Percentiles rank a stretch among this genome's conserved stretches.
These are phyloP conservation scores for Stigmatopora argus DNA, from an alignment of 2,113 vertebrate genomes.

Conservation along the genomic window DNA sequence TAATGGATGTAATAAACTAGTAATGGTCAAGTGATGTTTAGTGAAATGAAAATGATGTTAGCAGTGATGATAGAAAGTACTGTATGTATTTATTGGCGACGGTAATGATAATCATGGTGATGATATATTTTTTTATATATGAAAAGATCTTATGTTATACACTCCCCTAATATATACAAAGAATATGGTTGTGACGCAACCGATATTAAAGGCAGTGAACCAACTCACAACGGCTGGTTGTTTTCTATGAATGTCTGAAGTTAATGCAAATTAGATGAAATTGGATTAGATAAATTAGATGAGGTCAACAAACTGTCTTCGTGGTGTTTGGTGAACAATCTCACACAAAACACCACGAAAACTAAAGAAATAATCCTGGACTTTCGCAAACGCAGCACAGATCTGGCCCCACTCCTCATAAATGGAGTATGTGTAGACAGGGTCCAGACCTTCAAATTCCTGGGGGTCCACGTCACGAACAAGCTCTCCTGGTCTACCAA, in stretches of 20 bases:
- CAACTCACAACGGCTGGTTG: constrained; percentile 28
- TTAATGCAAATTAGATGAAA: neutral
- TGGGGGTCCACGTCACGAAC: no score
- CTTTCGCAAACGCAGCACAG: no score
- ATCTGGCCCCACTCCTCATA: no score
- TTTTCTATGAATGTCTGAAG: neutral
- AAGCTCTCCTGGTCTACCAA: no score
- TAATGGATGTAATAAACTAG: constrained; percentile 30
- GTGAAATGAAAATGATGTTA: constrained; percentile 27
- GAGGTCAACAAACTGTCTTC: no score
- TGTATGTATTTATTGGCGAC: constrained; percentile 30
- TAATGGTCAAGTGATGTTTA: constrained; percentile 43
- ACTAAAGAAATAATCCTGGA: no score
- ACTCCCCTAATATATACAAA: constrained; percentile 48
- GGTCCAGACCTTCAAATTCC: no score
- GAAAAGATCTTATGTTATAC: constrained; percentile 46
- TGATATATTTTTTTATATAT: constrained; percentile 56
- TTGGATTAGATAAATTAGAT: no score
- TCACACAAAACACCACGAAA: no score
- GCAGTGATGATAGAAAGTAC: constrained; percentile 34
- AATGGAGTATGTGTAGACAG: no score
- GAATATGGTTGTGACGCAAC: constrained; percentile 45
- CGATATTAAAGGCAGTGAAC: constrained; percentile 69
- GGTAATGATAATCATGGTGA: constrained; percentile 46
- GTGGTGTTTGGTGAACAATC: no score